Base-by-base conservation (phyloP, 2,797 vertebrate genomes). In the Acipenser oxyrinchus region DNA sequence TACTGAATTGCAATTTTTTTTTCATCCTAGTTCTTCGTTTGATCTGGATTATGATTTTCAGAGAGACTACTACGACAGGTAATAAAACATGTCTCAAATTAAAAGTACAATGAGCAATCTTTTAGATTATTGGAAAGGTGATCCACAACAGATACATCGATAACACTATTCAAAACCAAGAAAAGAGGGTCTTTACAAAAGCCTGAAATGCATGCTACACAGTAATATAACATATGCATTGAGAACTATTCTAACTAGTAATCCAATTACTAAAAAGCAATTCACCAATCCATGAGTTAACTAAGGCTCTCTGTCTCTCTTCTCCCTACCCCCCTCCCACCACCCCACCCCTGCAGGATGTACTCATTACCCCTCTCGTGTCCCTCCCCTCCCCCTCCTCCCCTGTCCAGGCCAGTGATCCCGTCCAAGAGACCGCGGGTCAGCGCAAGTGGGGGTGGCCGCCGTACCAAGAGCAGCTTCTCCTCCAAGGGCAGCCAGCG, bases 41-140 rank as follows among this genome's bases (percentile, higher is more conserved):
- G 79, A 96, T 13, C 86, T 95, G 11, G 93, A 95, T 76, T 96
- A 93, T 66, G 94, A 96, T 77, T 96, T 96, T 74, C 93, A 95
- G 72, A 90, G 93, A 75, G 93, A 96, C 81, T 96, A 96, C 73
- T 95, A 95, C 7, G 93, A 96, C 84, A 89, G 93, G 94, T 95
- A 78, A 79, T 87, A 1, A 37, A 37, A 37, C 23, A 37, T 37
- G 23, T 37, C 23, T 37, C 23, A 37, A 37, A 37, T 37, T 2
- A 37, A 37, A 37, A 2, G 23, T 37, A 37, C 13, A 10, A 6
- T 12, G 49, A 1, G 10, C 6, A n/a, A 1, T 66, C 13, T 7
- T 55, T 7, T 18, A 5, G 4, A 10, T 13, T 15, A 51, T n/a
- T 2, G 63, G 23, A 11, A 51, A 23, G 15, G 13, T 4, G 52